Base-by-base conservation (phyloP, 2,888 invertebrate genomes). In the Mongoloraphidia duomilia region DNA sequence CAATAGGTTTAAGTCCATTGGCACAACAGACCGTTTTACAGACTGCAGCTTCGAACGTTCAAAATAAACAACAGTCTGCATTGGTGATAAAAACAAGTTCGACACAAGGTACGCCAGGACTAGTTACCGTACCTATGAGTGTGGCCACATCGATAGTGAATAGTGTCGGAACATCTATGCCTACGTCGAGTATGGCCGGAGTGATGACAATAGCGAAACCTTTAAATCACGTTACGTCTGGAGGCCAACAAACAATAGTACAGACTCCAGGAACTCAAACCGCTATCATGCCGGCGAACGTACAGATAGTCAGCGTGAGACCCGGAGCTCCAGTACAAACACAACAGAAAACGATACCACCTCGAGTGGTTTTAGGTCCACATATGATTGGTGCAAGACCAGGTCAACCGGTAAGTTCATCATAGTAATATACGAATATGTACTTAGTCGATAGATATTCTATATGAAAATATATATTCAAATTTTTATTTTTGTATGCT, bases 281-380 rank as follows among this genome's bases (percentile, higher is more conserved):
- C 56, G 72, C 74, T 6, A 73, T 77, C 50, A 68, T 83, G 55
- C 82, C 83, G 49, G 72, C 75, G 61, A 86, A 85, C 70, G 85
- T 91, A 61, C 86, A 87, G 69, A 85, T 91, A 63, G 75, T 90
- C 58, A 90, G 89, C 68, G 85, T 87, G 75, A 76, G 89, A 57
- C 82, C 85, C 47, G 81, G 79, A 53, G 75, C 80, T 52, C 82
- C 85, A 43, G 75, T 75, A 58, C 74, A 80, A 57, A 74, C 78
- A 53, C 78, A 78, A 50, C 84, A 84, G 65, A 88, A 88, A 68
- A 78, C 80, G 50, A 82, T 87, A 54, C 78, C 86, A 52, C 82
- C 86, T 47, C 77, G 91, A 62, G 87, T 92, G 59, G 84, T 91
- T 59, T 83, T 90, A 59, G 85, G 84, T 59, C 86, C 82, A 60